Percentiles rank a stretch among this genome's conserved stretches.
These are phyloP conservation scores for Drosophila insularis DNA, from an alignment of 1,140 invertebrate genomes.

Conservation along the genomic window DNA sequence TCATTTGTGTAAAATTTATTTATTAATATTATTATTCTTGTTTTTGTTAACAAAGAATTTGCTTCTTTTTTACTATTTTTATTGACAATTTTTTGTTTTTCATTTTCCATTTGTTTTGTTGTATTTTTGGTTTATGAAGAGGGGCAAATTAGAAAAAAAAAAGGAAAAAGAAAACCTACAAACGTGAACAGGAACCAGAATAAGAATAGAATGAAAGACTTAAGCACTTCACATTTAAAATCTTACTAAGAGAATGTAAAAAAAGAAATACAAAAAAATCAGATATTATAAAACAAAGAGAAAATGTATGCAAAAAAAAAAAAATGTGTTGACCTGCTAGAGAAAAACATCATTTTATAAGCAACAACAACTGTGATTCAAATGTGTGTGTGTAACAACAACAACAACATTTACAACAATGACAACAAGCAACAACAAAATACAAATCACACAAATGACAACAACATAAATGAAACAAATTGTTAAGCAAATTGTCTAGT, in stretches of 20 bases:
- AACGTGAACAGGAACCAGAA: slow-evolving; percentile 34
- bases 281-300: slow-evolving; percentile 23
- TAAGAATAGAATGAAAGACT: slow-evolving; percentile 61
- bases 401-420: slow-evolving; percentile 28
- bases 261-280: slow-evolving; percentile 24
- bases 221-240: slow-evolving; percentile 62
- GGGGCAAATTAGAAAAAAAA: slow-evolving; percentile 22
- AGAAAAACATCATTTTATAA: slow-evolving; percentile 75
- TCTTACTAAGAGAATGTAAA: slow-evolving; percentile 22
- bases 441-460: slow-evolving; percentile 3
- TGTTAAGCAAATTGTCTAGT: slow-evolving; percentile 78
- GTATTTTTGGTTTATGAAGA: slow-evolving; percentile 46
- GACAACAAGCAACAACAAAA: slow-evolving; percentile 36
- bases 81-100: background rate
- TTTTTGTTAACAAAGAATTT: slow-evolving; percentile 35
- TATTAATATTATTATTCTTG: slow-evolving; percentile 45
- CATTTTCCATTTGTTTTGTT: slow-evolving; percentile 3
- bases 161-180: slow-evolving; percentile 28
- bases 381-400: slow-evolving; percentile 30
- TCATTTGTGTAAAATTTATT: slow-evolving; percentile 46
- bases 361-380: slow-evolving; percentile 80
- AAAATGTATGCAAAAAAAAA: slow-evolving; percentile 40
- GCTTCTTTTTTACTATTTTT: background rate
- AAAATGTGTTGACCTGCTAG: slow-evolving; percentile 54
- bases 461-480: slow-evolving; percentile 42